phyloP scores from a whole-genome alignment of 2,113 vertebrate species.

The Neolamprologus longior region DNA sequence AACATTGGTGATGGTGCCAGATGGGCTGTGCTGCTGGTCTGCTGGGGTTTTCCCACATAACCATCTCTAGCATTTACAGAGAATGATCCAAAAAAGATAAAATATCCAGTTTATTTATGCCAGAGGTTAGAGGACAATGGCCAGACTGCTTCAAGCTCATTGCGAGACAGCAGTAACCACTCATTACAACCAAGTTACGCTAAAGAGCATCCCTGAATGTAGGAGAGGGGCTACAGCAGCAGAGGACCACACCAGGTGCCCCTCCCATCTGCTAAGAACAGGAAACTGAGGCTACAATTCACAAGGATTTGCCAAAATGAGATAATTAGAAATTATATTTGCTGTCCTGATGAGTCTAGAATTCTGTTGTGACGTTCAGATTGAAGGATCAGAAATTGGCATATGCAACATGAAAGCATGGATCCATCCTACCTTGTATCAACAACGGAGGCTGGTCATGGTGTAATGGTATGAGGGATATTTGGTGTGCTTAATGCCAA shows the following conservation, averaged over 20 bases:
- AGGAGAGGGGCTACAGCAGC: neutral
- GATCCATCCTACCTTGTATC: neutral
- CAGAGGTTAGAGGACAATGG: neutral
- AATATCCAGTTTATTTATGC: neutral
- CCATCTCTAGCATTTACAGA: neutral
- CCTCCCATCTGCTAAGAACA: neutral
- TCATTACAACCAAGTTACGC: neutral
- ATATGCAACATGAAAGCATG: neutral
- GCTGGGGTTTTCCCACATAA: neutral
- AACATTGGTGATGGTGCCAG: neutral
- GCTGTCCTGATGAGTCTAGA: neutral
- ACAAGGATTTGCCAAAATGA: neutral
- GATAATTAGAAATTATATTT: neutral
- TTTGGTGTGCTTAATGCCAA: neutral
- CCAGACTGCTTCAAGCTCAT: neutral
- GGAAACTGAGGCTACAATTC: neutral
- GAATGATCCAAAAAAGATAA: neutral
- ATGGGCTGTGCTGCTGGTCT: neutral
- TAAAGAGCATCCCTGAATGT: fast-evolving
- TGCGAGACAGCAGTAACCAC: neutral
- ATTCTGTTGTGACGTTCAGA: neutral
- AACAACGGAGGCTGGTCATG: neutral
- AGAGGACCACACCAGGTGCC: neutral
- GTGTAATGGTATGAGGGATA: neutral
- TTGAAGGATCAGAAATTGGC: neutral